Evolutionary conservation across 2,113 vertebrate genomes (phyloP).

Genomic region (Camelus dromedarius): DNA sequence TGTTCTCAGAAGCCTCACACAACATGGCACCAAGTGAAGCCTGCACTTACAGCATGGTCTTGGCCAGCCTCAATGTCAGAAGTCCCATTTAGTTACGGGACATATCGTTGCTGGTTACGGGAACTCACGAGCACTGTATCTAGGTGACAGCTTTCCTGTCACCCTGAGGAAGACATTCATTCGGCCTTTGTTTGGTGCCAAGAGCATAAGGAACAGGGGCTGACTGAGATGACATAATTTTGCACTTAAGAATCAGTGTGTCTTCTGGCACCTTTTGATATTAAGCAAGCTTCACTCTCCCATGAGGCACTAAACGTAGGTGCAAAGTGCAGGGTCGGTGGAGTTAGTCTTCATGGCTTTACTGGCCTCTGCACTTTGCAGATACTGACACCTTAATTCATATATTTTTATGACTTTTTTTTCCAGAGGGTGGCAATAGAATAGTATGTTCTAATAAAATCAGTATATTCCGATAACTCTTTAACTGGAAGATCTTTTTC

Average conservation of each 20-base stretch:
- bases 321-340: neutral
- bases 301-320: accelerated
- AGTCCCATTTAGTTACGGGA: neutral
- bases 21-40: neutral
- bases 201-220: neutral
- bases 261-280: neutral
- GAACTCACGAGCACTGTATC: too few relatives aligned
- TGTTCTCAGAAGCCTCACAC: neutral
- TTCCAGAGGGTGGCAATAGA: neutral
- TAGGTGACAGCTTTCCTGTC: too few relatives aligned
- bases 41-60: neutral
- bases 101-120: neutral
- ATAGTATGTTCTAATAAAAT: neutral
- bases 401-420: neutral
- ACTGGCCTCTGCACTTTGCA: too few relatives aligned
- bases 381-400: neutral
- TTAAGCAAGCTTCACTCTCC: neutral
- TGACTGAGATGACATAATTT: neutral
- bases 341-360: too few relatives aligned
- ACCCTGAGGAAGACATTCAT: neutral
- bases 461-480: neutral
- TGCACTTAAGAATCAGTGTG: too few relatives aligned
- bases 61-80: neutral
- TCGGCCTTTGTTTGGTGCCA: neutral
- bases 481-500: neutral